Evolutionary conservation across 2,113 vertebrate genomes (phyloP).

Genomic region (Xiphophorus couchianus): DNA sequence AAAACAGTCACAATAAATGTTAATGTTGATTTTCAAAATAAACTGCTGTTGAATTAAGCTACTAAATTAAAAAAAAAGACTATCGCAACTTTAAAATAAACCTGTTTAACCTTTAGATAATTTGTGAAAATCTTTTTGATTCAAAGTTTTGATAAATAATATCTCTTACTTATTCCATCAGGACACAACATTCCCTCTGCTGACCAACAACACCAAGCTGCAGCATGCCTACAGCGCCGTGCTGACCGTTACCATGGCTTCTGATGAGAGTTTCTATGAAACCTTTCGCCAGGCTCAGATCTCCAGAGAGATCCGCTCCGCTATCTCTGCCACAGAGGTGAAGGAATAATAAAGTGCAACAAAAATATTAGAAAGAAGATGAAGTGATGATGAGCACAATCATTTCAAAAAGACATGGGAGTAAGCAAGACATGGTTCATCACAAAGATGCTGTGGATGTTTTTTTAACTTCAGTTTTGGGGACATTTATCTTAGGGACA

Average conservation of each 20-base stretch:
- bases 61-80: neutral
- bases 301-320: conserved; percentile 69
- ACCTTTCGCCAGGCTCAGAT: conserved; percentile 78
- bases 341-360: neutral
- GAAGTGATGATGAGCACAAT: neutral
- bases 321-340: conserved; percentile 59
- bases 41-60: neutral
- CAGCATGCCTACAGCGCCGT: conserved; percentile 86
- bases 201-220: conserved; percentile 83
- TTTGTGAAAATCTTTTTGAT: neutral
- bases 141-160: neutral
- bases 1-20: too few species aligned
- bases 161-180: conserved; percentile 26
- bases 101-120: too few species aligned
- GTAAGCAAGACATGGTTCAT: neutral
- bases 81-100: neutral
- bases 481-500: too few species aligned
- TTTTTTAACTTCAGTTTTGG: neutral
- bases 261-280: conserved; percentile 79
- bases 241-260: conserved; percentile 86
- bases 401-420: neutral
- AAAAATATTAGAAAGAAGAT: neutral
- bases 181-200: conserved; percentile 60
- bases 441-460: neutral
- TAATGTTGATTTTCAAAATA: neutral